These are phyloP conservation scores for Megalurothrips usitatus DNA, from an alignment of 2,888 invertebrate species.

Conservation along the genomic window DNA sequence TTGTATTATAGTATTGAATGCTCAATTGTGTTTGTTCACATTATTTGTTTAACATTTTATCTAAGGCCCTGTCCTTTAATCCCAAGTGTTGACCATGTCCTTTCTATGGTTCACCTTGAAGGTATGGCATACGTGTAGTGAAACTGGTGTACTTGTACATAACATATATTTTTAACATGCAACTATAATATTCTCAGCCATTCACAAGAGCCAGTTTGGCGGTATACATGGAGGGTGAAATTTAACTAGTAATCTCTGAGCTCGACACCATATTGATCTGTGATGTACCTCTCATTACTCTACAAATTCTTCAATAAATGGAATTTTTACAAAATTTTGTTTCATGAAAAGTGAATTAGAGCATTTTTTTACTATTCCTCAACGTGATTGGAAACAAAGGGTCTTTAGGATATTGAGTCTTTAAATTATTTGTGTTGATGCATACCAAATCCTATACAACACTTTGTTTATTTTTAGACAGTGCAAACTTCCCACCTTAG, in stretches of 20 bases:
- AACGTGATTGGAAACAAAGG: background rate
- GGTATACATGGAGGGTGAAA: slow-evolving; percentile 1
- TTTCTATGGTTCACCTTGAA: slow-evolving; percentile 19
- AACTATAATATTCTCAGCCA: background rate
- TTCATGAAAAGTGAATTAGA: background rate
- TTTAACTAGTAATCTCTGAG: slow-evolving; percentile 6
- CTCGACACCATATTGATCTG: slow-evolving; percentile 20
- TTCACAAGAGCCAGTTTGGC: background rate
- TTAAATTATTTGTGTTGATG: background rate
- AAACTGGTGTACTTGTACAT: background rate
- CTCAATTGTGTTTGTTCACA: slow-evolving; percentile 22
- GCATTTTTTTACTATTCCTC: background rate
- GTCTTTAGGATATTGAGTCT: background rate
- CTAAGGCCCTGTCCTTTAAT: background rate
- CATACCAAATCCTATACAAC: background rate
- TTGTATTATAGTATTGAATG: slow-evolving; percentile 15
- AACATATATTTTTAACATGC: slow-evolving; percentile 14
- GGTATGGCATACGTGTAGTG: slow-evolving; percentile 1
- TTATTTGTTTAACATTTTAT: slow-evolving; percentile 20
- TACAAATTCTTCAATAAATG: background rate
- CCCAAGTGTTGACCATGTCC: background rate
- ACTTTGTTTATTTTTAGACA: background rate
- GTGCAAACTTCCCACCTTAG: slow-evolving; percentile 21
- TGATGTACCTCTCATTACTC: slow-evolving; percentile 9
- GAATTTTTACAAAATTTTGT: background rate